A percentile compares a stretch with the other conserved stretches of the same genome.
These are phyloP conservation scores for Lymantria dispar DNA, from an alignment of 2,888 invertebrate genomes.

Conservation along the genomic window DNA sequence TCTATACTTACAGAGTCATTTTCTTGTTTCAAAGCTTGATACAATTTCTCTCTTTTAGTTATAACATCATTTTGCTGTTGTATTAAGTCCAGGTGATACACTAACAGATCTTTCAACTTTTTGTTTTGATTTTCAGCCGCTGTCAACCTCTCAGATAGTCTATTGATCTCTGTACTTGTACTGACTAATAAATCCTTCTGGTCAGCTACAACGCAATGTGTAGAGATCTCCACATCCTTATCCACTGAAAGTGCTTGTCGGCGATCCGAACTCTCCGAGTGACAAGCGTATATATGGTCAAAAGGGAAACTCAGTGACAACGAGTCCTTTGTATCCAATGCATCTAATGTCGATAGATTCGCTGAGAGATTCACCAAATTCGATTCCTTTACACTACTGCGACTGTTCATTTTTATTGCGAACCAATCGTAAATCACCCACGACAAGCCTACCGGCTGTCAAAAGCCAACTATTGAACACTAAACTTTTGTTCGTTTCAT, in stretches of 20 bases:
- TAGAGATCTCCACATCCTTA: constrained; percentile 65
- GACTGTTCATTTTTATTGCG: constrained; percentile 76
- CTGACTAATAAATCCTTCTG: constrained; percentile 43
- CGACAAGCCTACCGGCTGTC: constrained; percentile 78
- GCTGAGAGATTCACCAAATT: constrained; percentile 76
- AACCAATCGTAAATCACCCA: constrained; percentile 54
- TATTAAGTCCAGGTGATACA: constrained; percentile 93
- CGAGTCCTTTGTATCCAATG: constrained; percentile 76
- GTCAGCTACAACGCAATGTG: constrained; percentile 53
- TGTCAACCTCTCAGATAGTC: constrained; percentile 59
- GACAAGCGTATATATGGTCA: constrained; percentile 89
- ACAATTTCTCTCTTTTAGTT: constrained; percentile 89
- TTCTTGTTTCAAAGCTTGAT: constrained; percentile 88
- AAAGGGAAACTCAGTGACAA: constrained; percentile 83
- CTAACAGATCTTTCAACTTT: constrained; percentile 89
- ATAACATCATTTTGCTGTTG: constrained; percentile 95
- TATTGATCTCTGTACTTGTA: constrained; percentile 40
- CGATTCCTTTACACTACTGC: constrained; percentile 73
- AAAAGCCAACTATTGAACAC: constrained; percentile 57
- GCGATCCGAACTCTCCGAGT: constrained; percentile 63
- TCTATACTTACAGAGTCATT: constrained; percentile 86
- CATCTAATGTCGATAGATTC: constrained; percentile 63
- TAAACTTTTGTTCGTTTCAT: constrained; percentile 67
- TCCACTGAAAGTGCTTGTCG: constrained; percentile 57
- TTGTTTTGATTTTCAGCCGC: constrained; percentile 82